phyloP scores from a whole-genome alignment of 1,140 invertebrate species.

The Oppia nitens region DNA sequence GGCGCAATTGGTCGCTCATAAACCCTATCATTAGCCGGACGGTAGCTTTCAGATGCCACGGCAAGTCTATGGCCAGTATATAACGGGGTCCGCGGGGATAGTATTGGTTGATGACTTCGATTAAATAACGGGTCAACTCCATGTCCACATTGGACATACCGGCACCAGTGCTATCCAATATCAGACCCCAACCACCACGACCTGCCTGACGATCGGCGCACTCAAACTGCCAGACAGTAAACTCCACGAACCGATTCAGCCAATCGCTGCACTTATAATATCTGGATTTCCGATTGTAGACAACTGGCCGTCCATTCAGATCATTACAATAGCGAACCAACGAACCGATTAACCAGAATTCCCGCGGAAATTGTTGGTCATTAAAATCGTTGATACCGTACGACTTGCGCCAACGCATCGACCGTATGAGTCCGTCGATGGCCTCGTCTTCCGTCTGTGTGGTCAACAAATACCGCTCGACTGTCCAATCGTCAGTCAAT shows the following conservation, averaged over 20 bases:
- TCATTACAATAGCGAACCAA: not conserved
- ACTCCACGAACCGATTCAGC: not conserved
- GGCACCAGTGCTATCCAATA: constrained; percentile 3
- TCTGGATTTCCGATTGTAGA: not conserved
- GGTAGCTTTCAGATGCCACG: not conserved
- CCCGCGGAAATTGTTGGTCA: constrained; percentile 5
- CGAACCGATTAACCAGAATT: not conserved
- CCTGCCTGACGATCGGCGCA: not conserved
- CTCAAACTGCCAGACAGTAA: not conserved
- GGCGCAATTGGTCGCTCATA: not conserved
- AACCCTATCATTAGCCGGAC: not conserved
- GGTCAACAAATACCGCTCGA: not conserved
- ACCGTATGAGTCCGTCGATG: constrained; percentile 57
- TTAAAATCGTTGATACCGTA: constrained; percentile 43
- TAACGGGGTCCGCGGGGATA: not conserved
- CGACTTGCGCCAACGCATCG: constrained; percentile 63
- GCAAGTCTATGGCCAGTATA: not conserved
- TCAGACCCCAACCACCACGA: not conserved
- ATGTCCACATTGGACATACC: constrained; percentile 8
- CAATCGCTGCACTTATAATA: not conserved
- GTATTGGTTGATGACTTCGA: not conserved
- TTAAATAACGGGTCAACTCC: not conserved
- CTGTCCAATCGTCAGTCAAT: not conserved
- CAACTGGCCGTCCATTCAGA: not conserved
- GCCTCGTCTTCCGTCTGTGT: constrained; percentile 34